A percentile compares a stretch with the other conserved stretches of the same genome.
phyloP scores from a whole-genome alignment of 1,140 invertebrate species.

The Saccostrea glomerata region DNA sequence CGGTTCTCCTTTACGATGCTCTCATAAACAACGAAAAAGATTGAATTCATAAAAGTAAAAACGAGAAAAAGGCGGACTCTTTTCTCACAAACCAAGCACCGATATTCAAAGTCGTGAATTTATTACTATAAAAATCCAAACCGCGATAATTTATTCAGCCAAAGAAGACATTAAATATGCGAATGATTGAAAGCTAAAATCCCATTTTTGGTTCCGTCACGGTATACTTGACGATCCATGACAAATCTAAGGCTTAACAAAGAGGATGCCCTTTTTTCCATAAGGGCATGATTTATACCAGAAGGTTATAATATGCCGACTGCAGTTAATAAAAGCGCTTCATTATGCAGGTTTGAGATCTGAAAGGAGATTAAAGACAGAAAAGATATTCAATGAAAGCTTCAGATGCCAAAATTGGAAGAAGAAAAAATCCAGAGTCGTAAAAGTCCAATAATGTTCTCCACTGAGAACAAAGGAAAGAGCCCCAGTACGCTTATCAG shows the following conservation, averaged over 20 bases:
- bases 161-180: conserved; percentile 38
- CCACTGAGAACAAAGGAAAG: neutral
- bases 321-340: neutral
- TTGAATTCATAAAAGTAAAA: neutral
- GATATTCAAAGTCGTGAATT: neutral
- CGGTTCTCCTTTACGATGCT: neutral
- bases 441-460: neutral
- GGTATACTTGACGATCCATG: neutral
- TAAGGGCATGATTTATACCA: neutral
- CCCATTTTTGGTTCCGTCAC: conserved; percentile 16
- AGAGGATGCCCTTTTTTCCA: neutral
- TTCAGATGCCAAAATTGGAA: neutral
- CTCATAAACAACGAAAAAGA: neutral
- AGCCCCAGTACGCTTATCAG: neutral
- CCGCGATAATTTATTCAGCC: conserved; percentile 16
- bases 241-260: conserved; percentile 21
- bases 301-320: neutral
- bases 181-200: conserved; percentile 33
- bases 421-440: neutral
- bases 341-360: conserved; percentile 13
- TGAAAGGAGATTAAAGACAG: neutral
- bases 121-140: conserved; percentile 11
- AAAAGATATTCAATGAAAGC: neutral
- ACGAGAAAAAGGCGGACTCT: neutral
- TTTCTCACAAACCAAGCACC: neutral